Conservation (phyloP, 2,797 vertebrate genomes). For the Leptodactylus fallax region DNA sequence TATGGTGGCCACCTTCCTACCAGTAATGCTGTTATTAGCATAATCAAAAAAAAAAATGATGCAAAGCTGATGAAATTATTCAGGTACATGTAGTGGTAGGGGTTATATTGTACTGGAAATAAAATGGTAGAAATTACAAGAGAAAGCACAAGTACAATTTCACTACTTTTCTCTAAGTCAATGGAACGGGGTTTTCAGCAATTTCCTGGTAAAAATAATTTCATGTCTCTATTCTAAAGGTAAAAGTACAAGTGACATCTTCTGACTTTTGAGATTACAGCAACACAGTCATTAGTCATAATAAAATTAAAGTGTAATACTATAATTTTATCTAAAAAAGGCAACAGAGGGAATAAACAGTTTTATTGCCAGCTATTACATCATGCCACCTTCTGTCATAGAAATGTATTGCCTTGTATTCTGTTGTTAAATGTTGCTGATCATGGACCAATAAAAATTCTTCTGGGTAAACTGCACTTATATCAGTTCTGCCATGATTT, state of each 20-base stretch:
- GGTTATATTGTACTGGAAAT: neutral
- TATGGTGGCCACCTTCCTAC: neutral
- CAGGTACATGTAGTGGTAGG: neutral
- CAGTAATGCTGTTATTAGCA: no score
- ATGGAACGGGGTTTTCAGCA: neutral
- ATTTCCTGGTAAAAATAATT: neutral
- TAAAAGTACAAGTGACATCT: neutral
- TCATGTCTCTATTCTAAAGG: neutral
- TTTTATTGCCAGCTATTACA: constrained; percentile 51
- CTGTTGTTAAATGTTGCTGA: neutral
- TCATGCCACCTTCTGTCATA: constrained; percentile 48
- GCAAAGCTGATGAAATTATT: neutral
- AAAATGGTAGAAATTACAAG: neutral
- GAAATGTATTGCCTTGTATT: neutral
- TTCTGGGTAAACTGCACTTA: neutral
- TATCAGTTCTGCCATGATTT: constrained; percentile 15
- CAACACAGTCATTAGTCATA: neutral
- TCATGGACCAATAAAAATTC: constrained; percentile 25
- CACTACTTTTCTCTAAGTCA: neutral
- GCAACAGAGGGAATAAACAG: constrained; percentile 38
- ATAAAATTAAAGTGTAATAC: constrained; percentile 6
- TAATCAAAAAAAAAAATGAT: neutral
- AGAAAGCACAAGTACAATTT: neutral
- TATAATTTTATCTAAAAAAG: neutral
- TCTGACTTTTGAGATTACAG: neutral